These are phyloP conservation scores for Empidonax traillii DNA, from an alignment of 2,113 vertebrate species.

Conservation along the genomic window DNA sequence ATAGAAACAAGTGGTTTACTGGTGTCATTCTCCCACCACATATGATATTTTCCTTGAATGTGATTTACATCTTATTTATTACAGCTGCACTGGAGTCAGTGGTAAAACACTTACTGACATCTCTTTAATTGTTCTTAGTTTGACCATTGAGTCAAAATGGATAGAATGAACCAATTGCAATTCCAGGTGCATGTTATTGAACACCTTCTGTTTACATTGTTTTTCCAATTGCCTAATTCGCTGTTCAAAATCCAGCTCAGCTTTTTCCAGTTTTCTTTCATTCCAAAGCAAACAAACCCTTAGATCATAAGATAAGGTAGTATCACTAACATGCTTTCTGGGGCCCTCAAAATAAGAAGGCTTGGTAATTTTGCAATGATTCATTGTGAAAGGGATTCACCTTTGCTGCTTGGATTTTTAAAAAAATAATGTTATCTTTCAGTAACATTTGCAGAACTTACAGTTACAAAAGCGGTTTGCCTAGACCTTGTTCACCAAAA, in stretches of 20 bases:
- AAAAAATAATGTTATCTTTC: constrained; percentile 34
- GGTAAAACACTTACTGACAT: neutral
- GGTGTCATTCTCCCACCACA: neutral
- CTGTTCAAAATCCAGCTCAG: constrained; percentile 58
- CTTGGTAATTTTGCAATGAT: constrained; percentile 58
- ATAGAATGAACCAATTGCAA: neutral
- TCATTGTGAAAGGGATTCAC: constrained; percentile 60
- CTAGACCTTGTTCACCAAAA: neutral
- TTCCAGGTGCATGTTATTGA: neutral
- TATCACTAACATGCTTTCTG: neutral
- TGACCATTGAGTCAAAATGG: neutral
- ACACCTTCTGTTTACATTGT: constrained; percentile 5
- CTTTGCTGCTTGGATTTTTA: constrained; percentile 46
- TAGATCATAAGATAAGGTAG: constrained; percentile 34
- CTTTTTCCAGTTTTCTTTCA: constrained; percentile 39
- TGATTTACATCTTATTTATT: neutral
- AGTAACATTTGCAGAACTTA: constrained; percentile 49
- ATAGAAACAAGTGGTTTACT: neutral
- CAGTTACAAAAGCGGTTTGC: constrained; percentile 44
- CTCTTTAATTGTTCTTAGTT: neutral
- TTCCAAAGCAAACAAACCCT: constrained; percentile 50
- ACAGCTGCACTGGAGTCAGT: neutral
- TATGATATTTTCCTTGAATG: neutral
- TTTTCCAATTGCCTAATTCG: constrained; percentile 48
- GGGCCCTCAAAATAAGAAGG: constrained; percentile 32